Evolutionary conservation across 2,888 invertebrate genomes (phyloP).

Genomic region (Cynaeus angustus): DNA sequence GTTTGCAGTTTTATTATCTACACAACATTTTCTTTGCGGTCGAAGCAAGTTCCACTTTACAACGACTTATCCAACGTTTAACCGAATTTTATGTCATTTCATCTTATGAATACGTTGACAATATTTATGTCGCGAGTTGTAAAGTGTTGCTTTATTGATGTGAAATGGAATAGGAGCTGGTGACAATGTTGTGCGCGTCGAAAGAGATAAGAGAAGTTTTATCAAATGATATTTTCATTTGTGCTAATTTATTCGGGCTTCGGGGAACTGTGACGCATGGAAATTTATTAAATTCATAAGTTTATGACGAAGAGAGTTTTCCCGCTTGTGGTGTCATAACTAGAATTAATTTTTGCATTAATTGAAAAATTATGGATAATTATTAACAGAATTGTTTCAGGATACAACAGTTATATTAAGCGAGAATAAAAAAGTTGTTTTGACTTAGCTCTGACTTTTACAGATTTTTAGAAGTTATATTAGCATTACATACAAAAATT

Average conservation of each 20-base stretch:
- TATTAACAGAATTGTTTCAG: too few relatives aligned
- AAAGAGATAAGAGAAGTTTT: neutral
- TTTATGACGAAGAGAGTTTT: too few relatives aligned
- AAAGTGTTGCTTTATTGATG: neutral
- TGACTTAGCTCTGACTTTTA: too few relatives aligned
- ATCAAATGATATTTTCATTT: neutral
- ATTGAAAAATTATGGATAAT: too few relatives aligned
- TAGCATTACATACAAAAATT: too few relatives aligned
- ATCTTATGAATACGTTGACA: constrained; percentile 9
- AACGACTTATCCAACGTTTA: constrained; percentile 5
- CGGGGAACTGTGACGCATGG: neutral
- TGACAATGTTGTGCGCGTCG: neutral
- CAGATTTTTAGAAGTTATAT: too few relatives aligned
- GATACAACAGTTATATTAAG: too few relatives aligned
- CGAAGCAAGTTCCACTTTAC: constrained; percentile 36
- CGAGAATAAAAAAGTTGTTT: too few relatives aligned
- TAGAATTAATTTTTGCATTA: neutral
- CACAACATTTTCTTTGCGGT: constrained; percentile 55
- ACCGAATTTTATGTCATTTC: constrained; percentile 20
- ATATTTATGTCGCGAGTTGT: constrained; percentile 6
- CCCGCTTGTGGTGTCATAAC: too few relatives aligned
- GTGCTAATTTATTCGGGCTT: neutral
- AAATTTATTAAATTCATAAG: too few relatives aligned
- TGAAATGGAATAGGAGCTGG: neutral
- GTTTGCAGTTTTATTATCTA: constrained; percentile 59